Evolutionary conservation across 2,888 invertebrate species (phyloP).

Genomic region (Caenorhabditis japonica): DNA sequence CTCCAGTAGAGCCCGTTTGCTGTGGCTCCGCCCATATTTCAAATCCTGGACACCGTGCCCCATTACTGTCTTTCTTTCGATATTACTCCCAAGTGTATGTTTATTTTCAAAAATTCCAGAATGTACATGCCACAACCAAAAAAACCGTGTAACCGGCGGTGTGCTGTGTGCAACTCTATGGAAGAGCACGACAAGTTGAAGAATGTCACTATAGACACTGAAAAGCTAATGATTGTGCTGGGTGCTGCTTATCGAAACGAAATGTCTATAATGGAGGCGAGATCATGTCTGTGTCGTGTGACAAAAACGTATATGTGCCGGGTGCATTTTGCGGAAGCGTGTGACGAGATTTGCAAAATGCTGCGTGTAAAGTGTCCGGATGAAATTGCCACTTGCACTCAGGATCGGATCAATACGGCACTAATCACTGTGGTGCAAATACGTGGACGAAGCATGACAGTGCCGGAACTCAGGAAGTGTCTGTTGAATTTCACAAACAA

Average conservation of each 20-base stretch:
- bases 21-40: too few species aligned
- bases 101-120: too few species aligned
- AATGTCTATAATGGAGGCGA: slow-evolving; percentile 1
- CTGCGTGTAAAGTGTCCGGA: not conserved
- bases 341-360: slow-evolving; percentile 8
- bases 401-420: not conserved
- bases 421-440: not conserved
- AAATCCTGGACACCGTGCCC: too few species aligned
- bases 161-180: slow-evolving; percentile 13
- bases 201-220: slow-evolving; percentile 18
- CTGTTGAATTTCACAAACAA: slow-evolving; percentile 19
- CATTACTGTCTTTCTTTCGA: too few species aligned
- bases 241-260: slow-evolving; percentile 19
- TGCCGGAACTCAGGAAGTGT: slow-evolving; percentile 4
- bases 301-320: slow-evolving; percentile 20
- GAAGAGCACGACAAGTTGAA: slow-evolving; percentile 17
- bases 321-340: slow-evolving; percentile 19
- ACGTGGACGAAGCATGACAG: not conserved
- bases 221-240: slow-evolving; percentile 26
- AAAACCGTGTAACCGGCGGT: slow-evolving; percentile 27
- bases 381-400: not conserved
- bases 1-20: too few species aligned
- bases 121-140: too few species aligned
- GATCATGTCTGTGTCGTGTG: not conserved
- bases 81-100: too few species aligned